These are phyloP conservation scores for Strigamia crassipes DNA, from an alignment of 2,888 invertebrate species.

Conservation along the genomic window DNA sequence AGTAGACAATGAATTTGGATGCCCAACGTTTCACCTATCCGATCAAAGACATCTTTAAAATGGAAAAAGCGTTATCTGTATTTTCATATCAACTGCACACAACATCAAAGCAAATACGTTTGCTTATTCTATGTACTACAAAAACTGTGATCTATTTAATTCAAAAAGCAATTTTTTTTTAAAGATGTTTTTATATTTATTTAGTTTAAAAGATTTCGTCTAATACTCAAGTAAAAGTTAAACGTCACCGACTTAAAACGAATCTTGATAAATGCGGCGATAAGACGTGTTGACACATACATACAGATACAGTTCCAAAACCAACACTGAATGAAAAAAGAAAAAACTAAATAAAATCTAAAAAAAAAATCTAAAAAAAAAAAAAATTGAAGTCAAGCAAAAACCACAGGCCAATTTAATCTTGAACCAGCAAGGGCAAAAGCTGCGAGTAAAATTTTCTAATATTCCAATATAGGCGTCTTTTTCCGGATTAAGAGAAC, in stretches of 20 bases:
- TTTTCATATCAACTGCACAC: background rate
- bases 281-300: background rate
- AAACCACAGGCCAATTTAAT: background rate
- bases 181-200: background rate
- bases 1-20: background rate
- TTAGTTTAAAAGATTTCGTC: no score
- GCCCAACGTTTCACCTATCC: background rate
- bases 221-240: background rate
- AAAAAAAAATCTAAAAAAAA: background rate
- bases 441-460: background rate
- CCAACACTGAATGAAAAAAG: background rate
- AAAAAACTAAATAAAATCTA: no score
- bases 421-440: background rate
- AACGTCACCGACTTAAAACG: background rate
- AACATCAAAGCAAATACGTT: slow-evolving; percentile 2
- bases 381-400: background rate
- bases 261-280: slow-evolving; percentile 29
- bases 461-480: slow-evolving; percentile 2
- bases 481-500: background rate
- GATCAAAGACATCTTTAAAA: background rate
- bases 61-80: background rate
- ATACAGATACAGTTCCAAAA: background rate
- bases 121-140: background rate
- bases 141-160: background rate
- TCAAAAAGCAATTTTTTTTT: background rate